Base-by-base conservation (phyloP, 1,140 invertebrate genomes). In the Neomicropteryx cornuta region DNA sequence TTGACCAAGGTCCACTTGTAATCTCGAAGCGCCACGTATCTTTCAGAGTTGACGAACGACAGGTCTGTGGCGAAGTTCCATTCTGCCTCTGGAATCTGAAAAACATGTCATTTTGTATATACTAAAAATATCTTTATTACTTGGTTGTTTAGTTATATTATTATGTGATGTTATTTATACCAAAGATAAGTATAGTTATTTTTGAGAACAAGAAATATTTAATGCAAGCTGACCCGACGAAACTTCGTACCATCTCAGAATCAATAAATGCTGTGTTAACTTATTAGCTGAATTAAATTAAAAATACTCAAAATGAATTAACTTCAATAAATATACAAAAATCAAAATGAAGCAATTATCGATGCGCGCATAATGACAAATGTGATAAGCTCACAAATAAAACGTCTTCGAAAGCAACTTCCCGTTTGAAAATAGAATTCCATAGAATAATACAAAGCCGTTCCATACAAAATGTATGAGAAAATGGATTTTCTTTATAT, bases 1-100 rank as follows among this genome's bases (percentile, higher is more conserved):
- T 66, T 59, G 23, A 56, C 53, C 13, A 62, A 42, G 6, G 46
- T 41, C 63, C 62, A 68, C 4, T 45, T 41, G 2, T 48, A 38
- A 23, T 59, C 49, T 2, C 36, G 35, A 11, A 66, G 33, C 1
- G 56, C 52, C 3, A 59, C 60, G 4, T 49, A 35, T 10, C 49
- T 37, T 11, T 47, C 52, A 22, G 53, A 51, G 1, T 38, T 33
- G 3, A 46, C 38, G 13, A 38, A 38, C 5, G 46, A 41, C 18
- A 37, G 34, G 14, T 29, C 37, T 2, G 39, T 33, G 19, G 43
- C 36, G 17, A 67, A 63, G 35, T 54, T 53, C 56, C 58, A 61
- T 19, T 63, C 58, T 5, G 50, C 42, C n/a, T 34, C 13, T 18
- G 55, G 45, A 38, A 61, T 55, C 64, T 67, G 41, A 32, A 56